Percentiles rank a stretch among this genome's conserved stretches.
Conservation (phyloP, 2,888 invertebrate species). For the Caenorhabditis sp. region DNA sequence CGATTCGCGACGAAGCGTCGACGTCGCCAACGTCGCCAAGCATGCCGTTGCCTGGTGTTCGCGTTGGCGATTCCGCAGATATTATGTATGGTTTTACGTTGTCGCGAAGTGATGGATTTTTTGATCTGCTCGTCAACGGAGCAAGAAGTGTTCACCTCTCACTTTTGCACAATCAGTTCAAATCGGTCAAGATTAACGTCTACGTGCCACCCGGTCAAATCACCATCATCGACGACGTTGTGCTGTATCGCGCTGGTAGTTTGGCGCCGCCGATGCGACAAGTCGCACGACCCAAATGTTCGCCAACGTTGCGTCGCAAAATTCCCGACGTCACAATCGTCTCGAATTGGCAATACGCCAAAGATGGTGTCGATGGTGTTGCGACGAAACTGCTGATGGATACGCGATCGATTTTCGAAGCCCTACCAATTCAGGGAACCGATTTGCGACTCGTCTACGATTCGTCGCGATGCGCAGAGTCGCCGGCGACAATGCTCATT, state of each 20-base stretch:
- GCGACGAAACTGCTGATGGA: constrained; percentile 26
- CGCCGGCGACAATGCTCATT: constrained; percentile 89
- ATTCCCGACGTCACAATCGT: constrained; percentile 26
- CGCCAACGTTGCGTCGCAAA: constrained; percentile 20
- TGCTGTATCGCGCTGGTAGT: constrained; percentile 45
- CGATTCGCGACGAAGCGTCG: not conserved
- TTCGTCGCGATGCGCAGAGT: constrained; percentile 91
- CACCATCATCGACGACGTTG: constrained; percentile 82
- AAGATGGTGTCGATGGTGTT: constrained; percentile 13
- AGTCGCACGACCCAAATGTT: constrained; percentile 38
- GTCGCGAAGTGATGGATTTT: constrained; percentile 77
- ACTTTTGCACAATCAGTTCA: constrained; percentile 73
- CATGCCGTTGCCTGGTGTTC: constrained; percentile 94
- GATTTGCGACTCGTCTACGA: constrained; percentile 82
- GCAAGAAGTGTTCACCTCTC: constrained; percentile 79
- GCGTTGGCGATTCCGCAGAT: constrained; percentile 93
- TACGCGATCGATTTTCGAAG: constrained; percentile 26
- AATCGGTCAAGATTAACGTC: constrained; percentile 80
- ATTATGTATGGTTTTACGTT: constrained; percentile 81
- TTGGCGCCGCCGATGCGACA: not conserved
- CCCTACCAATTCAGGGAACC: constrained; percentile 38
- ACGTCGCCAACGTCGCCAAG: no score
- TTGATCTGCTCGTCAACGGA: constrained; percentile 97
- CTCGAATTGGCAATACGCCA: constrained; percentile 39
- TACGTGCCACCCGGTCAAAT: constrained; percentile 98